Conservation (phyloP, 64 coral and sea anemone species). For the Pocillopora damicornis region DNA sequence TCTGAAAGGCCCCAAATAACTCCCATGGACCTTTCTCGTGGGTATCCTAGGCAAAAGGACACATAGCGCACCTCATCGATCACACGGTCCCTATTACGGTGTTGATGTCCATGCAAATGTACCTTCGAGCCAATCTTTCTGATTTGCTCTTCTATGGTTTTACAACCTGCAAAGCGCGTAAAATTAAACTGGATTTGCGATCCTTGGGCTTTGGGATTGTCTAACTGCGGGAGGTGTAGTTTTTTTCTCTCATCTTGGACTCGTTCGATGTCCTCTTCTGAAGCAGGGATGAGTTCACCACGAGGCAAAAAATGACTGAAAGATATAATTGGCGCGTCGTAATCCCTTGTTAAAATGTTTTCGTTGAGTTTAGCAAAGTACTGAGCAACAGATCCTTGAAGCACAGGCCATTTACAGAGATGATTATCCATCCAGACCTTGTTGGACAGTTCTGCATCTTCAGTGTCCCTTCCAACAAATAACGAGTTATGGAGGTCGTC, state of each 20-base stretch:
- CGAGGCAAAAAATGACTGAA: slow-evolving; percentile 94
- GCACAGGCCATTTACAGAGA: slow-evolving; percentile 67
- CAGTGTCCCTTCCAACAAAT: slow-evolving; percentile 54
- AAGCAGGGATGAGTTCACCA: slow-evolving; percentile 66
- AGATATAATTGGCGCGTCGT: slow-evolving; percentile 72
- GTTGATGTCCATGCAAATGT: slow-evolving; percentile 83
- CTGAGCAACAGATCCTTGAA: slow-evolving; percentile 42
- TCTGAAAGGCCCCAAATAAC: slow-evolving; percentile 72
- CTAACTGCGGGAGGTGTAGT: slow-evolving; percentile 30
- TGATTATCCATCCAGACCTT: slow-evolving; percentile 86
- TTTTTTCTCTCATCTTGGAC: slow-evolving; percentile 61
- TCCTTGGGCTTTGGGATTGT: slow-evolving; percentile 68
- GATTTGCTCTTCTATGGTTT: slow-evolving; percentile 68
- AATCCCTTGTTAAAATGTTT: slow-evolving; percentile 26
- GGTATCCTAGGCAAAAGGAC: slow-evolving; percentile 85
- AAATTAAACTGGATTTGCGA: slow-evolving; percentile 70
- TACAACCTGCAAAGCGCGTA: slow-evolving; percentile 78
- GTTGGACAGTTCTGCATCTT: slow-evolving; percentile 62
- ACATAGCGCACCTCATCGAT: slow-evolving; percentile 70
- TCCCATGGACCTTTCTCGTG: slow-evolving; percentile 69
- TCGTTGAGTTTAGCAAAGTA: slow-evolving; percentile 68
- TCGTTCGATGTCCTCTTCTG: slow-evolving; percentile 51
- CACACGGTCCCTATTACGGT: slow-evolving; percentile 76
- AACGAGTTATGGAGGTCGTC: slow-evolving; percentile 61
- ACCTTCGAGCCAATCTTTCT: slow-evolving; percentile 53